A percentile compares a stretch with the other conserved stretches of the same genome.
Conservation (phyloP, 2,113 vertebrate genomes). For the Dasyurus viverrinus region DNA sequence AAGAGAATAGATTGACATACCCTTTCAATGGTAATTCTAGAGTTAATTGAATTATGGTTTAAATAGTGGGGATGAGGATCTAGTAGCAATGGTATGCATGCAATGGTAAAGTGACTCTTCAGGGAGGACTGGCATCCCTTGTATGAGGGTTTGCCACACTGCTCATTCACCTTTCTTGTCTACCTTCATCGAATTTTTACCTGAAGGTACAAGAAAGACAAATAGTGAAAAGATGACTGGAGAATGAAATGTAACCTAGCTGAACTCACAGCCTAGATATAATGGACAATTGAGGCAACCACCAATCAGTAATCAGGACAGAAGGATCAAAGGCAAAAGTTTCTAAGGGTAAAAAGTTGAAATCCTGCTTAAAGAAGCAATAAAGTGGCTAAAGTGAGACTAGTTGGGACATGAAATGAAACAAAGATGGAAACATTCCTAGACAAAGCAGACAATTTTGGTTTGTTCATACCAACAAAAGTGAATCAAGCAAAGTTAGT, state of each 20-base stretch:
- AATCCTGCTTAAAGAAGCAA: background rate
- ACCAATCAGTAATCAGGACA: background rate
- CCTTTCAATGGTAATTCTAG: background rate
- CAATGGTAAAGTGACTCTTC: background rate
- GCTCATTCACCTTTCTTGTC: background rate
- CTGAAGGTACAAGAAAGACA: background rate
- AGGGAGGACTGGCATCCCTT: background rate
- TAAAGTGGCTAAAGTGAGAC: background rate
- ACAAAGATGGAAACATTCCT: background rate
- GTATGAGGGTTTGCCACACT: background rate
- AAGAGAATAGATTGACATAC: background rate
- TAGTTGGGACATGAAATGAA: background rate
- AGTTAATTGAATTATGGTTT: background rate
- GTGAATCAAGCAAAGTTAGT: slow-evolving; percentile 14
- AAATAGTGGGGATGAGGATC: background rate
- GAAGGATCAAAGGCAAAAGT: background rate
- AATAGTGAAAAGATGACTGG: background rate
- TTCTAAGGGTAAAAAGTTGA: background rate
- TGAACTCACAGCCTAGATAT: background rate
- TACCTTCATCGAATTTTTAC: background rate
- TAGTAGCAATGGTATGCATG: background rate
- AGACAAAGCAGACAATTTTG: background rate
- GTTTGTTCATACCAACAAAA: background rate
- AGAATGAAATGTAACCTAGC: background rate
- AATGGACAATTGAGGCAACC: background rate